Evolutionary conservation across 2,888 invertebrate genomes (phyloP).

Genomic region (Eupithecia subfuscata): DNA sequence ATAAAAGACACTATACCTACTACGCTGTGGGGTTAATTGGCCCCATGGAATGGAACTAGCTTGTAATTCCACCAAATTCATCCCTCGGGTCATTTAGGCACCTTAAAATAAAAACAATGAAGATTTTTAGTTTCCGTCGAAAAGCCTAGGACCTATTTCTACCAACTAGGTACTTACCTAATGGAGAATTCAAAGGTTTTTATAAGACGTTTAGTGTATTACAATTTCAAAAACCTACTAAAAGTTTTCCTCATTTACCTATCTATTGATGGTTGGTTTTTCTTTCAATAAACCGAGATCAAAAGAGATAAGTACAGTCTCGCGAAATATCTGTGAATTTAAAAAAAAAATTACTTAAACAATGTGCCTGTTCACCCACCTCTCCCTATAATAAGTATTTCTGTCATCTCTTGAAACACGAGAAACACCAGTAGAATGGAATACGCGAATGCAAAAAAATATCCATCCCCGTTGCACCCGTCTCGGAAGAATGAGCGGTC

Average conservation of each 20-base stretch:
- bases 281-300: background rate
- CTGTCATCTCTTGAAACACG: background rate
- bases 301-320: background rate
- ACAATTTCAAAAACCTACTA: background rate
- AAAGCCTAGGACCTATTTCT: background rate
- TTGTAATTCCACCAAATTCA: constrained; percentile 1
- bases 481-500: background rate
- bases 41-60: constrained; percentile 36
- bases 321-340: background rate
- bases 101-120: background rate
- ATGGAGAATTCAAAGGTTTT: background rate
- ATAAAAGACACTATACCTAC: background rate
- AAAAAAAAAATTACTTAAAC: background rate
- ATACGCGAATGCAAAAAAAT: background rate
- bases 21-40: constrained; percentile 51
- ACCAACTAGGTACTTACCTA: no score
- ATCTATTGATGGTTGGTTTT: background rate
- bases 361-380: background rate
- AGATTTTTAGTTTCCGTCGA: background rate
- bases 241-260: background rate
- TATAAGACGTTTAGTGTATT: background rate
- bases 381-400: background rate
- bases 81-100: background rate
- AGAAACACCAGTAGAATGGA: constrained; percentile 2
- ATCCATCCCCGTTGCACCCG: background rate